Evolutionary conservation across 2,113 vertebrate genomes (phyloP).

Genomic region (Rhinoderma darwinii): DNA sequence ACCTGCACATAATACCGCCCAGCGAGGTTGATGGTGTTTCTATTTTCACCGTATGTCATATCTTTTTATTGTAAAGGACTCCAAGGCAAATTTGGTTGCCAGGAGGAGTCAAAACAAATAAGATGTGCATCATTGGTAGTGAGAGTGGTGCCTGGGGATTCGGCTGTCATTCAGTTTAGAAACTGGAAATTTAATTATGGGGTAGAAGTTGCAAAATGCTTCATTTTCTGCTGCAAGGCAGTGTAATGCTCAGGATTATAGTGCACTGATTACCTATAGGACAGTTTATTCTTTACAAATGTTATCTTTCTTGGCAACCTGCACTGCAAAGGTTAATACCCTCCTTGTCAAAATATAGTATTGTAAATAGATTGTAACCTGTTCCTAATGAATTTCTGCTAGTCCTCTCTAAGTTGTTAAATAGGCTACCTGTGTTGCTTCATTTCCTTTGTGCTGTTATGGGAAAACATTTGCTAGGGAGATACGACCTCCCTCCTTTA

Average conservation of each 20-base stretch:
- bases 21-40: conserved; percentile 39
- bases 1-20: conserved; percentile 8
- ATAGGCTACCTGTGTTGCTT: not conserved
- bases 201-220: not conserved
- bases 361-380: not conserved
- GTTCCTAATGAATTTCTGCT: not conserved
- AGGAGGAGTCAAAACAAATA: conserved; percentile 10
- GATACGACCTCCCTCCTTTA: not conserved
- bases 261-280: conserved; percentile 49
- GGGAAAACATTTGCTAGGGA: not conserved
- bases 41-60: conserved; percentile 17
- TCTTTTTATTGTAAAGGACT: conserved; percentile 19
- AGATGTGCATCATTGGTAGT: not conserved
- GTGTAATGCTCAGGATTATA: conserved; percentile 53
- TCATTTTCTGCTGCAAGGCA: conserved; percentile 39
- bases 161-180: not conserved
- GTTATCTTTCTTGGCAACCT: not conserved
- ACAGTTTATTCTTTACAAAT: not conserved
- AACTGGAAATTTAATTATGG: not conserved
- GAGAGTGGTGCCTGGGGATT: not conserved
- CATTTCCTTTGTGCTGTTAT: not conserved
- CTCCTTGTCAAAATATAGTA: not conserved
- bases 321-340: not conserved
- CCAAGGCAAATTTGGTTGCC: not conserved
- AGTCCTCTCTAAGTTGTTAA: not conserved